Evolutionary conservation across 2,888 invertebrate genomes (phyloP), one percentile per base, ranked within the genome.

Genomic region (Hoplodrina blanda): DNA sequence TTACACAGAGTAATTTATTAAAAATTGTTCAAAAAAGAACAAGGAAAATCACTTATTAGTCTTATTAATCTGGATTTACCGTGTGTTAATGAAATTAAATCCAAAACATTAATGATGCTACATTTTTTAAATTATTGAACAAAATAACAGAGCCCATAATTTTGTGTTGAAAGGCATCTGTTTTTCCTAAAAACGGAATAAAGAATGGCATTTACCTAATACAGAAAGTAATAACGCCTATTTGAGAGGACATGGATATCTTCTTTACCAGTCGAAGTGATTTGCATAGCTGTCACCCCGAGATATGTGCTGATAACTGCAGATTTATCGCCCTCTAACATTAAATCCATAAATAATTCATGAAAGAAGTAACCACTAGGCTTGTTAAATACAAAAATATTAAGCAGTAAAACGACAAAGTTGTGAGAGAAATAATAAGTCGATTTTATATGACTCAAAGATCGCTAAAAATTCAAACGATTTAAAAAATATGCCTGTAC

Each of bases 271-370:
- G 71, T 75, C 65, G 77, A 66, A 72, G 66, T 66, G 62, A 87
- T 89, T 89, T 85, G 81, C 89, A 89, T 89, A 86, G 78, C 83
- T 87, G 88, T 85, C 88, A 85, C 73, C 79, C 76, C 57, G 61
- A 83, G 85, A 87, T 85, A 82, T 69, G 78, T 74, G 69, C 78
- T 73, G 89, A 89, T 89, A 89, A 84, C 74, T 64, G 67, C 60
- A 65, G 83, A 89, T 89, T 88, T 88, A 89, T 87, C 59, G 85
- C 68, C 70, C 44, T 81, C 78, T 75, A 69, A 65, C 76, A 85
- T 87, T 78, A 83, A 72, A 81, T 69, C 61, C 76, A 88, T 87
- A 78, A 85, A 87, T 87, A 80, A 86, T 86, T 83, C 81, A 87
- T 87, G 64, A 75, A 74, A 76, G 60, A 73, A 76, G 61, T 65